Evolutionary conservation across 2,888 invertebrate genomes (phyloP), one percentile per base, ranked within the genome.

Genomic region (Dynastes tityus): DNA sequence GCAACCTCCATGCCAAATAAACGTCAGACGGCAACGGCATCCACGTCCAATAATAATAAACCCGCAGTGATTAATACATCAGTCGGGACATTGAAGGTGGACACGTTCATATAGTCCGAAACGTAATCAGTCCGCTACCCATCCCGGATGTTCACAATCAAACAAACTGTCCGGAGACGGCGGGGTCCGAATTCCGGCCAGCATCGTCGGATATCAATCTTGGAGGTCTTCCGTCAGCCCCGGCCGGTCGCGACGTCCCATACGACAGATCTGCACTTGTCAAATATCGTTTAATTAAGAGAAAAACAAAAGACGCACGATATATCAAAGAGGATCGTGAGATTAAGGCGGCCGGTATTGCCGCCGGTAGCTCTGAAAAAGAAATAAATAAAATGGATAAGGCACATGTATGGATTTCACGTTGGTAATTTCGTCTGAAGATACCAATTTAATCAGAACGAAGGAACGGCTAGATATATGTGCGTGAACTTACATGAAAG

Each of bases 271-370:
- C 53, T 70, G 22, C 68, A 51, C 27, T 70, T 67, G 77, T 77
- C 77, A 76, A 80, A 80, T 78, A 78, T 80, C 80, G 76, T 83
- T 83, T 83, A 83, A 83, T 83, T 83, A 83, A 83, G 81, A 81
- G 79, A 70, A 70, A 70, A 70, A 80, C 80, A 80, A 81, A 82
- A 80, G 81, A 81, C 81, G 81, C 80, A 80, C 80, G 80, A 83
- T 83, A 82, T 83, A 83, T 83, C 83, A 83, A 82, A 82, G 80
- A 67, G 81, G 80, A 81, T 83, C 81, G 81, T 78, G 78, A 82
- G 81, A 82, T 82, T 83, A 82, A 80, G 81, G 51, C 29, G 51
- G 51, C 51, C 22, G 49, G 22, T 51, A 53, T 22, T 22, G 22
- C 22, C 22, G 22, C 22, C 29, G 22, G 29, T 22, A 9, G 68